These are phyloP conservation scores for Lagorchestes hirsutus DNA, from an alignment of 2,797 vertebrate species.

Conservation along the genomic window DNA sequence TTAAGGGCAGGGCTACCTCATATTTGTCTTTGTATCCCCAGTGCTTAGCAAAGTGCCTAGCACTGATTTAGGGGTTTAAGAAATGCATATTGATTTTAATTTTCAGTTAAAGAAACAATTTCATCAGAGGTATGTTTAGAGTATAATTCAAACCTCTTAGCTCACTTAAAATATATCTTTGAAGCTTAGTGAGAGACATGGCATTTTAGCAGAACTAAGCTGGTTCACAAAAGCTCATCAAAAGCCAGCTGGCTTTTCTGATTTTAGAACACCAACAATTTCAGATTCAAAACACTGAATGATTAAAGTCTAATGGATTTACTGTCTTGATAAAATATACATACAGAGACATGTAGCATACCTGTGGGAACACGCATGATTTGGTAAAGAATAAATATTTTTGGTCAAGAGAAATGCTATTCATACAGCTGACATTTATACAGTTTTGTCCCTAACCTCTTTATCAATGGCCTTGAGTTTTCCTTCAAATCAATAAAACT, in stretches of 20 bases:
- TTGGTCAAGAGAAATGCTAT: background rate
- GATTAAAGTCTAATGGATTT: background rate
- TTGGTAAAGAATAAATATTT: background rate
- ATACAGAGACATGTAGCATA: background rate
- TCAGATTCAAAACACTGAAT: conserved; percentile 15
- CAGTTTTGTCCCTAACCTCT: background rate
- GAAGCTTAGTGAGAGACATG: background rate
- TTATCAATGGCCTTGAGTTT: conserved; percentile 34
- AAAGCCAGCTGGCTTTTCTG: conserved; percentile 19
- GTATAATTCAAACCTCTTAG: conserved; percentile 34
- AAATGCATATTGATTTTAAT: background rate
- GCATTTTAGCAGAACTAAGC: conserved; percentile 40
- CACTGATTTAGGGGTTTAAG: background rate
- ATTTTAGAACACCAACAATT: background rate
- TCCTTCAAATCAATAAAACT: conserved; percentile 35
- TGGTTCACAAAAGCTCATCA: conserved; percentile 15
- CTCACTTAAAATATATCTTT: conserved; percentile 23
- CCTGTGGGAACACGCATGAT: background rate
- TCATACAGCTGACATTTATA: background rate
- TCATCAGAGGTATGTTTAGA: conserved; percentile 35
- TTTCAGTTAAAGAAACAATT: conserved; percentile 21
- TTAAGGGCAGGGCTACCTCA: background rate
- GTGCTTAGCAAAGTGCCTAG: background rate
- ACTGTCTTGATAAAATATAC: conserved; percentile 13
- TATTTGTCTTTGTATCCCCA: background rate